Evolutionary conservation across 2,797 vertebrate species (phyloP), one percentile per base, ranked within the genome.

Genomic region (Huso huso): DNA sequence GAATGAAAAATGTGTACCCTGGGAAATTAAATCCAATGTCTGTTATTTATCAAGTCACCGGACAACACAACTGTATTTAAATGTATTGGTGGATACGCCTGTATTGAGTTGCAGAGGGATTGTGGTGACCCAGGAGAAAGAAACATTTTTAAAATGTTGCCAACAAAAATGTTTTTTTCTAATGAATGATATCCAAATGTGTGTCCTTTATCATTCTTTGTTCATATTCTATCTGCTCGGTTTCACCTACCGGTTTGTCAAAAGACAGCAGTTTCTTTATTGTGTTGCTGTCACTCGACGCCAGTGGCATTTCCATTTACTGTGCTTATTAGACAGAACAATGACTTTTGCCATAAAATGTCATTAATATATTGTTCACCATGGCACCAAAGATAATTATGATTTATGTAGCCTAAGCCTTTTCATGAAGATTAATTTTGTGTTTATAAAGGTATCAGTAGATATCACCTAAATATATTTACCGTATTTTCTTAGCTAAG

Each of bases 131-230:
- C 57, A 18, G 51, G 51, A 48, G 10, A 66, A 70, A 57, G 64
- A 66, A 61, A 70, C 62, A 62, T 49, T 63, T 51, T n/a, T 65
- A 66, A 37, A 12, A 15, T 18, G 57, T 37, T 70, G 69, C 65
- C 69, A 70, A 55, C 37, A 57, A 64, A 70, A 61, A 66, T 70
- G 68, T 62, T 62, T 66, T 66, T 57, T 66, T 59, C 66, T 57
- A 53, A 51, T 57, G 59, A 62, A 62, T 15, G 11, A 49, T 63
- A 61, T 70, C 65, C 64, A 66, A 55, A 70, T 62, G 51, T 10
- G 52, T 53, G 51, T 13, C 65, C 65, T 63, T 66, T 63, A 70
- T 66, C 63, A 70, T 66, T 55, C 8, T 51, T 12, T 51, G 48
- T 49, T 66, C 64, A 69, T 69, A 69, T 65, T 69, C 10, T 53